These are phyloP conservation scores for Sorex fumeus DNA, from an alignment of 2,113 vertebrate genomes.

Conservation along the genomic window DNA sequence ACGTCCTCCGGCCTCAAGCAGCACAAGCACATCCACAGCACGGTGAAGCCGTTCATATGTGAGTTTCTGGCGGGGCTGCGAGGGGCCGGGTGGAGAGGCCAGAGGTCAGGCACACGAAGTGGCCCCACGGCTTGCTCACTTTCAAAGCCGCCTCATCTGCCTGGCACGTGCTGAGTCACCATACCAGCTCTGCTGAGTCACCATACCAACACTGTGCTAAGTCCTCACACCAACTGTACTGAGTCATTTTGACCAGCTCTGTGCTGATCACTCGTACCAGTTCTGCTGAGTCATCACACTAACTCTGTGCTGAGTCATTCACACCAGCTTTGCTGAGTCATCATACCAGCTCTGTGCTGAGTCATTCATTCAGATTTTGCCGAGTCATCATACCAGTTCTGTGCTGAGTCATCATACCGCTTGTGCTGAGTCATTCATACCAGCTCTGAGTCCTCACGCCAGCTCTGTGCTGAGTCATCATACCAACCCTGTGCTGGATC, in stretches of 20 bases:
- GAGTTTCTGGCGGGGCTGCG: conserved; percentile 85
- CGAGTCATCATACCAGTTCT: background rate
- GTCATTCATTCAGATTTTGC: background rate
- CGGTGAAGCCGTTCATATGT: conserved; percentile 99
- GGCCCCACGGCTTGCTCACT: too few species aligned
- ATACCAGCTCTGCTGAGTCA: background rate
- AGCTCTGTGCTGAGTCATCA: too few species aligned
- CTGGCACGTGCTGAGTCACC: too few species aligned
- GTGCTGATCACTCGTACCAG: background rate
- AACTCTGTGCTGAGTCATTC: too few species aligned
- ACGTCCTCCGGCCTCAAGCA: conserved; percentile 99
- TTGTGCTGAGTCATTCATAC: background rate
- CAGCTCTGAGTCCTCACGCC: too few species aligned
- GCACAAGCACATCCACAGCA: conserved; percentile 99
- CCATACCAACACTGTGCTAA: fast-evolving
- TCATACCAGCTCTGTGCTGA: too few species aligned
- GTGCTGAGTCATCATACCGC: background rate
- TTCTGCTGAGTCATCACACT: background rate
- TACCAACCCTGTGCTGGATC: too few species aligned
- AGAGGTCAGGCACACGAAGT: too few species aligned
- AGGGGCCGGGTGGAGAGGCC: conserved; percentile 72
- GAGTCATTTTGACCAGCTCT: background rate
- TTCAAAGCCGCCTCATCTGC: too few species aligned
- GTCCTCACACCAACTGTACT: background rate
- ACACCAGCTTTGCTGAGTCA: too few species aligned